Percentiles rank a stretch among this genome's conserved stretches.
phyloP scores from a whole-genome alignment of 2,113 vertebrate species.

The Empidonax traillii region DNA sequence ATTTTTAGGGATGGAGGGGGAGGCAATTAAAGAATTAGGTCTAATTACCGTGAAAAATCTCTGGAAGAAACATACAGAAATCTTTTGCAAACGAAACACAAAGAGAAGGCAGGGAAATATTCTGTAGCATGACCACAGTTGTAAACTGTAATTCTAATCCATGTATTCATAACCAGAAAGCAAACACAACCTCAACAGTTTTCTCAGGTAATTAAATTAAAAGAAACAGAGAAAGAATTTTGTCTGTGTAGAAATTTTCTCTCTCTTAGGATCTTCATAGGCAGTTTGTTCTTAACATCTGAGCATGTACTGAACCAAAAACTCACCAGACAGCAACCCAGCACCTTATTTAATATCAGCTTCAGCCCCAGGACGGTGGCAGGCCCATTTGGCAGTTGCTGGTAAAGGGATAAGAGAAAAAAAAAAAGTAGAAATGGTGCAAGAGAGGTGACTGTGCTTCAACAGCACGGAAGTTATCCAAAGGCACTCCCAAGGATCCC shows the following conservation, averaged over 20 bases:
- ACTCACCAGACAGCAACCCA: neutral
- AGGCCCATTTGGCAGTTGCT: neutral
- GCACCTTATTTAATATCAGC: neutral
- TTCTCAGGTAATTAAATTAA: neutral
- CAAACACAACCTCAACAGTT: neutral
- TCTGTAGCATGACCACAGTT: neutral
- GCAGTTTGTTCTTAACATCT: neutral
- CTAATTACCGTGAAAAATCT: conserved; percentile 65
- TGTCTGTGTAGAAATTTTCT: neutral
- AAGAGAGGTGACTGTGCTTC: neutral
- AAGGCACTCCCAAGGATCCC: neutral
- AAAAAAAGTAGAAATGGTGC: neutral
- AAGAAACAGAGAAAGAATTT: neutral
- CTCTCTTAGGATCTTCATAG: neutral
- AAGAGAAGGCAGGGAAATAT: neutral
- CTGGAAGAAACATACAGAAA: conserved; percentile 23
- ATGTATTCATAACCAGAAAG: neutral
- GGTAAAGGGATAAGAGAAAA: neutral
- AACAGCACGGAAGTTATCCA: neutral
- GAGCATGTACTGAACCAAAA: neutral
- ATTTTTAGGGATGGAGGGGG: conserved; percentile 55
- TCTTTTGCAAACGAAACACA: conserved; percentile 8
- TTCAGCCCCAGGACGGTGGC: neutral
- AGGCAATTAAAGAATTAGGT: conserved; percentile 64
- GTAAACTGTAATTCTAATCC: neutral